Conservation (phyloP, 2,113 vertebrate species). For the Tragelaphus strepsiceros region DNA sequence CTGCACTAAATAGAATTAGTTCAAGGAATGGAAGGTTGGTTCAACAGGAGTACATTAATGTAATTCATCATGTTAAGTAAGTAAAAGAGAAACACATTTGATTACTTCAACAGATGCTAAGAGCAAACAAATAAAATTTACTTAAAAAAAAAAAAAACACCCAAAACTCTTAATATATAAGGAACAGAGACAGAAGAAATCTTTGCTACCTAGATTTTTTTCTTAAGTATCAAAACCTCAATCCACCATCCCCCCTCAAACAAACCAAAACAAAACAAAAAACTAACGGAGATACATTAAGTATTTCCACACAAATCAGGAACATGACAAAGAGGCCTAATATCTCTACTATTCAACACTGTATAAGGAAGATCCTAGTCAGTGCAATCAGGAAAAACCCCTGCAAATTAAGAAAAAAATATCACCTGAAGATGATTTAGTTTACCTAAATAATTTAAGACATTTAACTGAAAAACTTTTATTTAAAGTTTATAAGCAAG, state of each 20-base stretch:
- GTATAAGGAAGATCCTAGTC: background rate
- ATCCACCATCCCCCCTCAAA: background rate
- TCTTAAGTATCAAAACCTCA: background rate
- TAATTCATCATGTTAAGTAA: background rate
- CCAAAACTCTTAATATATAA: background rate
- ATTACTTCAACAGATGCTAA: background rate
- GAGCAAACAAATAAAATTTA: constrained; percentile 9
- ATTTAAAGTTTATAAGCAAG: background rate
- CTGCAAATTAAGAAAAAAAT: background rate
- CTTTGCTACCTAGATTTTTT: background rate
- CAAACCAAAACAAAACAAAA: background rate
- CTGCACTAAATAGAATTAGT: background rate
- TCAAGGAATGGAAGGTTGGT: background rate
- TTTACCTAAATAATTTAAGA: background rate
- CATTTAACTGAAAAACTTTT: background rate
- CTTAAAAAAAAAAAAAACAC: background rate
- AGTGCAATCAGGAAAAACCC: background rate
- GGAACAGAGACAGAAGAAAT: background rate
- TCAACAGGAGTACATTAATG: background rate
- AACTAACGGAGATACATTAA: background rate
- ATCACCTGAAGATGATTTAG: background rate
- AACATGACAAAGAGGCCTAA: background rate
- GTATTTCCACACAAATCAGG: background rate
- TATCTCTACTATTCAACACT: background rate
- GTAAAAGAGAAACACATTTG: background rate